Evolutionary conservation across 2,888 invertebrate species (phyloP).

Genomic region (Pimpla rufipes): DNA sequence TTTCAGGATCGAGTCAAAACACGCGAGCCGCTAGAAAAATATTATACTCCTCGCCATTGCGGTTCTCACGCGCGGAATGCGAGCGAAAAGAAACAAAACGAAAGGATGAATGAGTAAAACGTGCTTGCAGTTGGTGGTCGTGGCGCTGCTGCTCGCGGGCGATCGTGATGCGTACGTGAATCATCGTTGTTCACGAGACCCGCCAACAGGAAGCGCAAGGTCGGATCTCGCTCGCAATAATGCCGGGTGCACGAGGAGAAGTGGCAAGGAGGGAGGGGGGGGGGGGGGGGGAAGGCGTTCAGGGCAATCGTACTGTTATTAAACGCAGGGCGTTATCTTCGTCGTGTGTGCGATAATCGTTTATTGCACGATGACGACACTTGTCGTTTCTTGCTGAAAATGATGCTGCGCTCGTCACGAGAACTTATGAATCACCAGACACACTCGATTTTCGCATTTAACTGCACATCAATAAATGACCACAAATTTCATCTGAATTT

Average conservation of each 20-base stretch:
- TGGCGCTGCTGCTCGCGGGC: conserved; percentile 38
- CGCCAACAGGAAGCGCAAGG: conserved; percentile 67
- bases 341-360: conserved; percentile 30
- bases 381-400: background rate
- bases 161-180: conserved; percentile 49
- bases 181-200: conserved; percentile 51
- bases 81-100: background rate
- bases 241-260: conserved; percentile 29
- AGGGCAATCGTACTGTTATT: conserved; percentile 34
- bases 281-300: background rate
- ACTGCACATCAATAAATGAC: background rate
- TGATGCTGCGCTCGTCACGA: background rate
- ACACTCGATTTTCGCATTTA: background rate
- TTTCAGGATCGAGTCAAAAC: too few relatives aligned
- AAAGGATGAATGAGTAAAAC: conserved; percentile 59
- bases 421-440: conserved; percentile 20
- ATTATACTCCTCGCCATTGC: background rate
- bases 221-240: conserved; percentile 62
- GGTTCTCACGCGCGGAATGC: background rate
- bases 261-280: background rate
- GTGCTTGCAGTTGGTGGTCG: conserved; percentile 3
- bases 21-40: too few relatives aligned
- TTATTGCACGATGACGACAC: conserved; percentile 4
- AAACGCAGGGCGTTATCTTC: conserved; percentile 51
- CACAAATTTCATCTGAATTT: background rate